A percentile compares a stretch with the other conserved stretches of the same genome.
phyloP scores from a whole-genome alignment of 2,888 invertebrate genomes.

The Argyra leucocephala region DNA sequence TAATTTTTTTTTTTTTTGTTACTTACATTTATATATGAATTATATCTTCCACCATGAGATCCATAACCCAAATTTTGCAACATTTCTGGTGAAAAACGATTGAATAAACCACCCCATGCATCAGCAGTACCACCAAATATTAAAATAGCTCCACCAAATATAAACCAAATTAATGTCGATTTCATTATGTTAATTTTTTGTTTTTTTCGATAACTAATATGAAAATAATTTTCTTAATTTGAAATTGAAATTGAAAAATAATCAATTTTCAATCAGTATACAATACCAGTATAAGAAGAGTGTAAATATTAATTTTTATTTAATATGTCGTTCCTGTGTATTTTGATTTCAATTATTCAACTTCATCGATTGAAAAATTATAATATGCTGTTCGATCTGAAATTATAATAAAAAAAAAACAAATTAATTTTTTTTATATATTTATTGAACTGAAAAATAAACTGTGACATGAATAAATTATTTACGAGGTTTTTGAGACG shows the following conservation, averaged over 20 bases:
- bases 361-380: too few relatives aligned
- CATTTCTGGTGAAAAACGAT: slow-evolving; percentile 77
- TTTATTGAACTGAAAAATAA: too few relatives aligned
- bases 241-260: too few relatives aligned
- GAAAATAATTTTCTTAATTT: slow-evolving; percentile 1
- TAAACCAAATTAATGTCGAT: slow-evolving; percentile 30
- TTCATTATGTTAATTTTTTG: slow-evolving; percentile 28
- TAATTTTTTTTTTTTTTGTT: too few relatives aligned
- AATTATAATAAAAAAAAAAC: too few relatives aligned
- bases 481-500: too few relatives aligned
- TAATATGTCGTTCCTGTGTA: neutral
- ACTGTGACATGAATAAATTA: too few relatives aligned
- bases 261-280: too few relatives aligned
- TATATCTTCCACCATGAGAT: slow-evolving; percentile 49
- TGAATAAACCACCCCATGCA: slow-evolving; percentile 76
- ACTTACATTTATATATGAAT: slow-evolving; percentile 48
- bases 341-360: too few relatives aligned
- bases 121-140: slow-evolving; percentile 40
- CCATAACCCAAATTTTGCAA: slow-evolving; percentile 70
- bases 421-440: too few relatives aligned
- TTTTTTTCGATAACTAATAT: neutral
- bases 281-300: too few relatives aligned
- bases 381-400: too few relatives aligned
- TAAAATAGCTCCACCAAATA: slow-evolving; percentile 29
- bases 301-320: slow-evolving; percentile 7